These are phyloP conservation scores for Butorides virescens DNA, from an alignment of 2,113 vertebrate genomes.

Conservation along the genomic window DNA sequence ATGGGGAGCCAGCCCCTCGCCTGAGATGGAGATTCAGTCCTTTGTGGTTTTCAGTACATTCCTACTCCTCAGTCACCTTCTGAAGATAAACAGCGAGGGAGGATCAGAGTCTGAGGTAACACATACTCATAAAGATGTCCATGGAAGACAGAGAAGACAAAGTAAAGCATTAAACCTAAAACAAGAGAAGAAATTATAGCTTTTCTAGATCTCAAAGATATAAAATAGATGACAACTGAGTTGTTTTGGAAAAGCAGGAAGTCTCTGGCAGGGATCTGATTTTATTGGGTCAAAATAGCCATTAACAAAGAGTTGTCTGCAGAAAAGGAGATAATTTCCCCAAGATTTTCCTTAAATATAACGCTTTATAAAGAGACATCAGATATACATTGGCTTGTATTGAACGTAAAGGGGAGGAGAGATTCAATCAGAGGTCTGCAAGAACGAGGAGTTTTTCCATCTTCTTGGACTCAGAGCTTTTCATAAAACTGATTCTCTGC, in stretches of 20 bases:
- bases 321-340: neutral
- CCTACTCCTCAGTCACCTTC: neutral
- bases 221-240: neutral
- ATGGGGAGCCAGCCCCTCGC: neutral
- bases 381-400: neutral
- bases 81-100: neutral
- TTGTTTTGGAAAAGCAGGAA: neutral
- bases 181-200: neutral
- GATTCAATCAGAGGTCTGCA: neutral
- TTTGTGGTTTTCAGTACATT: neutral
- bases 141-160: neutral
- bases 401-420: neutral
- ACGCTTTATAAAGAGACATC: neutral
- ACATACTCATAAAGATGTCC: neutral
- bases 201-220: neutral
- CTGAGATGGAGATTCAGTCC: neutral
- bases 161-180: neutral
- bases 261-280: neutral
- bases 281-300: conserved; percentile 17
- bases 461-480: neutral
- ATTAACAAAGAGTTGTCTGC: neutral
- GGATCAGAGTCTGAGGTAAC: neutral
- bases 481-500: conserved; percentile 27
- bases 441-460: neutral
- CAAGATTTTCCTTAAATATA: neutral